Conservation (phyloP, 2,888 invertebrate species). For the Osmoderma eremita region DNA sequence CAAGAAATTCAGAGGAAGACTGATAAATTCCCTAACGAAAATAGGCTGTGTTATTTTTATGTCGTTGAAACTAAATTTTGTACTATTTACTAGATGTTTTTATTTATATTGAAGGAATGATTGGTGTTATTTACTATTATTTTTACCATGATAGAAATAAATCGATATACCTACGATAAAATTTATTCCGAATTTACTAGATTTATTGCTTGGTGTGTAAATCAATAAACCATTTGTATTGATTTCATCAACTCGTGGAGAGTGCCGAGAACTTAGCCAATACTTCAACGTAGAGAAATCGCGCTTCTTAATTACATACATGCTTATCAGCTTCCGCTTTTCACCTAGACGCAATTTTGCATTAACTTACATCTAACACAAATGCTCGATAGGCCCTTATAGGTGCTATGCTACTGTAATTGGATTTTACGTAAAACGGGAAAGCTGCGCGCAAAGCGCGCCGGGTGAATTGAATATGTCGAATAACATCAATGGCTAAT, state of each 20-base stretch:
- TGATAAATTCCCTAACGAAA: constrained; percentile 11
- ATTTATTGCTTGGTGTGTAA: too few species aligned
- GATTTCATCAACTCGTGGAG: too few species aligned
- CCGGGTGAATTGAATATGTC: too few species aligned
- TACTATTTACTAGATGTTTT: too few species aligned
- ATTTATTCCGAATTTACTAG: too few species aligned
- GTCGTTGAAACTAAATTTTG: not conserved
- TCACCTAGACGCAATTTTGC: constrained; percentile 21
- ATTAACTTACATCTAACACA: constrained; percentile 12
- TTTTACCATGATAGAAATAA: too few species aligned
- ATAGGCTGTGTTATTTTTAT: constrained; percentile 24
- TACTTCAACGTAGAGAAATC: constrained; percentile 3
- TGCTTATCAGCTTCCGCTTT: constrained; percentile 28
- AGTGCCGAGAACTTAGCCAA: constrained; percentile 4
- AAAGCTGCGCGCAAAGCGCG: too few species aligned
- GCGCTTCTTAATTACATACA: constrained; percentile 28
- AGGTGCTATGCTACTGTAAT: not conserved
- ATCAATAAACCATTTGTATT: too few species aligned
- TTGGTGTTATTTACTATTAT: too few species aligned
- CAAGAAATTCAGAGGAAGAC: constrained; percentile 51
- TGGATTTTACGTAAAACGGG: not conserved
- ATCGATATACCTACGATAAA: too few species aligned
- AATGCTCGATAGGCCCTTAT: not conserved
- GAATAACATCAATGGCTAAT: too few species aligned
- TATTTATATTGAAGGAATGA: too few species aligned